A percentile compares a stretch with the other conserved stretches of the same genome.
These are phyloP conservation scores for Colossoma macropomum DNA, from an alignment of 2,113 vertebrate genomes.

Conservation along the genomic window DNA sequence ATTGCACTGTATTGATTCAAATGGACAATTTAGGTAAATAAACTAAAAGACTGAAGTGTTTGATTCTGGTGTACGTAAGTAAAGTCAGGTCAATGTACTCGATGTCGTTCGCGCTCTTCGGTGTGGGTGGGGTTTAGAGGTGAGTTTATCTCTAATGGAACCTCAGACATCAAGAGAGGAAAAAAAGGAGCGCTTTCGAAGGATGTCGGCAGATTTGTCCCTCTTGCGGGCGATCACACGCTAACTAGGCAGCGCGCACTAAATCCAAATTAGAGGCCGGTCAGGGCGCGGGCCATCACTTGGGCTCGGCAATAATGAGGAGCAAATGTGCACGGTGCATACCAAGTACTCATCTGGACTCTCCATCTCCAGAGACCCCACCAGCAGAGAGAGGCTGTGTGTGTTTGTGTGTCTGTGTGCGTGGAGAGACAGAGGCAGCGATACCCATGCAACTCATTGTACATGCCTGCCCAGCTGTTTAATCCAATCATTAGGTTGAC, in stretches of 20 bases:
- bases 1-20: too few relatives aligned
- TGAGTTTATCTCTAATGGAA: slow-evolving; percentile 5
- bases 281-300: slow-evolving; percentile 13
- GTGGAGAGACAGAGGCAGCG: neutral
- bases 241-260: neutral
- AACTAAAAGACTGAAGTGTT: too few relatives aligned
- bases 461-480: slow-evolving; percentile 53
- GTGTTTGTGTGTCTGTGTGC: neutral
- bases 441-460: slow-evolving; percentile 30
- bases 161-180: slow-evolving; percentile 1
- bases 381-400: neutral
- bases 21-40: too few relatives aligned
- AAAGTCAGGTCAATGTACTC: neutral
- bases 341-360: slow-evolving; percentile 36
- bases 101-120: neutral
- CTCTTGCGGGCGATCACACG: slow-evolving; percentile 30
- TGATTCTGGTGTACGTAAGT: neutral
- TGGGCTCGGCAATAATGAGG: slow-evolving; percentile 33
- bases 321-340: slow-evolving; percentile 29
- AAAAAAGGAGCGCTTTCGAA: slow-evolving; percentile 8
- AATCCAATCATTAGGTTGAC: slow-evolving; percentile 56
- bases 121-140: neutral
- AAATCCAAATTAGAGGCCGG: slow-evolving; percentile 46
- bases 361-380: slow-evolving; percentile 6
- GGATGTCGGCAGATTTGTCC: slow-evolving; percentile 11